Percentiles rank a stretch among this genome's conserved stretches.
Conservation (phyloP, 2,797 vertebrate species). For the Oreochromis mossambicus region DNA sequence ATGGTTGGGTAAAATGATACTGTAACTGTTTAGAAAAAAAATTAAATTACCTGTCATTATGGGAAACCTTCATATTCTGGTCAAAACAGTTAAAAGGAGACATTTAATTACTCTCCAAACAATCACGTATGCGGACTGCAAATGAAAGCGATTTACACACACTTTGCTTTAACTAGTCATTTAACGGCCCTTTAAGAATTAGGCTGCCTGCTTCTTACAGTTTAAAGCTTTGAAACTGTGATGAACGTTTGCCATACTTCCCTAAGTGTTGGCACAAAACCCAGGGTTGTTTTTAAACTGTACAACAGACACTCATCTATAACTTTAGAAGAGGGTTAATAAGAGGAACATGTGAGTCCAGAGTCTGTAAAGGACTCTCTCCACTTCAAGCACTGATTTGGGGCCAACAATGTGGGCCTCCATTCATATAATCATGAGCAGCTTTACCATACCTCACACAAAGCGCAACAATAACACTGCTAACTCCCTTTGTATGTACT, state of each 20-base stretch:
- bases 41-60: constrained; percentile 38
- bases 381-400: constrained; percentile 39
- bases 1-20: constrained; percentile 39
- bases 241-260: not conserved
- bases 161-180: constrained; percentile 48
- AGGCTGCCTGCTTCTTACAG: constrained; percentile 15
- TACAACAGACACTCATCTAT: constrained; percentile 45
- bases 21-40: constrained; percentile 36
- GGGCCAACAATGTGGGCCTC: constrained; percentile 59
- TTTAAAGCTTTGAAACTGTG: not conserved
- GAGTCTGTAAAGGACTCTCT: constrained; percentile 39
- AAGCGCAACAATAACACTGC: constrained; percentile 56
- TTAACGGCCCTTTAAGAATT: constrained; percentile 18
- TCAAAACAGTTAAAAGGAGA: constrained; percentile 49
- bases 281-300: constrained; percentile 29
- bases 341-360: constrained; percentile 55
- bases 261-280: not conserved
- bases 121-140: constrained; percentile 20
- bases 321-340: constrained; percentile 44
- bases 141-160: constrained; percentile 47
- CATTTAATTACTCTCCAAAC: constrained; percentile 42
- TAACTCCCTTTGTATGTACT: constrained; percentile 39
- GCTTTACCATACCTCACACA: constrained; percentile 56
- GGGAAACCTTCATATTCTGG: constrained; percentile 18
- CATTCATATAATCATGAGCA: constrained; percentile 63